Evolutionary conservation across 2,888 invertebrate genomes (phyloP).

Genomic region (Odontomyia ornata): DNA sequence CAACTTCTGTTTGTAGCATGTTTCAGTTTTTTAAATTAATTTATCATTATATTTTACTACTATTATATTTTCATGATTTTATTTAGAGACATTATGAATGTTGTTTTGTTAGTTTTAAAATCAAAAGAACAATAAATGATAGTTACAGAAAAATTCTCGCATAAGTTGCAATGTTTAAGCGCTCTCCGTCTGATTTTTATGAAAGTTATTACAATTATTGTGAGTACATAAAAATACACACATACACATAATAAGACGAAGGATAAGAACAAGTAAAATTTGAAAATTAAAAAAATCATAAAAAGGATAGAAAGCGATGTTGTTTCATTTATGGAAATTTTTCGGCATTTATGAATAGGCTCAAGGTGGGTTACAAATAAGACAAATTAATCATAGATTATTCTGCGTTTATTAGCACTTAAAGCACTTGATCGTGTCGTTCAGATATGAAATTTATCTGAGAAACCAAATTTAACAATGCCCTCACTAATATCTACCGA

Average conservation of each 20-base stretch:
- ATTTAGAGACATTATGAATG: neutral
- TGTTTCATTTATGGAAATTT: too few species aligned
- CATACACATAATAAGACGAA: too few species aligned
- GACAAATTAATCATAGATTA: too few species aligned
- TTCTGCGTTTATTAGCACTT: too few species aligned
- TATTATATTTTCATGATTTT: slow-evolving; percentile 4
- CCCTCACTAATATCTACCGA: too few species aligned
- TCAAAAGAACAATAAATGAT: slow-evolving; percentile 3
- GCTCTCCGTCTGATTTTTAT: slow-evolving; percentile 10
- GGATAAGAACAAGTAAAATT: neutral
- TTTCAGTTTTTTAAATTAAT: slow-evolving; percentile 11
- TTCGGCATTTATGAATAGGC: too few species aligned
- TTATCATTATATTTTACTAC: slow-evolving; percentile 25
- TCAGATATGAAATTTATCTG: too few species aligned
- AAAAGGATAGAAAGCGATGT: neutral
- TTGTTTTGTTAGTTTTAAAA: slow-evolving; percentile 11
- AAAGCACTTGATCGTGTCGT: too few species aligned
- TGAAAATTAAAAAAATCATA: slow-evolving; percentile 9
- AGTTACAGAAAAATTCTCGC: slow-evolving; percentile 10
- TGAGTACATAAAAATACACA: neutral
- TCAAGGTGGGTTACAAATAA: too few species aligned
- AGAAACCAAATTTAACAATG: too few species aligned
- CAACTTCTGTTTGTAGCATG: slow-evolving; percentile 8
- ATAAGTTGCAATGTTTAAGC: slow-evolving; percentile 35
- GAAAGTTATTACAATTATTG: neutral